phyloP scores from a whole-genome alignment of 2,113 vertebrate genomes.

The Echinops telfairi region DNA sequence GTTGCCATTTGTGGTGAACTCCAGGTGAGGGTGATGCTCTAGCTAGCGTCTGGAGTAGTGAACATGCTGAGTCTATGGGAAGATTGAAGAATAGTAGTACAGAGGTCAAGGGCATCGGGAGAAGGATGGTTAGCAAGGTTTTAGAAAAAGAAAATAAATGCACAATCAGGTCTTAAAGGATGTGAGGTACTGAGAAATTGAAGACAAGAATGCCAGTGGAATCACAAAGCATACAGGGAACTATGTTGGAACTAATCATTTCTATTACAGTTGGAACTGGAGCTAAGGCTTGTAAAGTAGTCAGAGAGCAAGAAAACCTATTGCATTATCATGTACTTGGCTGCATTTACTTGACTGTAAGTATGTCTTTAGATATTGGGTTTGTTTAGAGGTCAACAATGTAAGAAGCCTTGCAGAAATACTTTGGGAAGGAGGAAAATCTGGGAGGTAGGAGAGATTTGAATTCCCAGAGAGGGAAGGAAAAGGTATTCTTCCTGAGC shows the following conservation, averaged over 20 bases:
- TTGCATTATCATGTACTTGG: background rate
- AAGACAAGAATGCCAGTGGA: background rate
- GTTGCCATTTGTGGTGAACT: background rate
- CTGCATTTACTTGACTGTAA: background rate
- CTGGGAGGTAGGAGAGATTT: background rate
- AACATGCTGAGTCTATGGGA: background rate
- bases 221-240: background rate
- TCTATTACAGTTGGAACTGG: background rate
- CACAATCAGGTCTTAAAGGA: background rate
- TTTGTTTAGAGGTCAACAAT: constrained; percentile 35
- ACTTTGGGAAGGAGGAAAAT: background rate
- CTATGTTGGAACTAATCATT: background rate
- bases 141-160: background rate
- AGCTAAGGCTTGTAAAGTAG: background rate
- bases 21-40: background rate
- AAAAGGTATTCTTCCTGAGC: background rate
- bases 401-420: constrained; percentile 17
- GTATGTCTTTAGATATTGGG: background rate
- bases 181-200: background rate
- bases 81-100: background rate
- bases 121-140: background rate
- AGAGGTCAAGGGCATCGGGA: background rate
- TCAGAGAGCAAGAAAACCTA: background rate
- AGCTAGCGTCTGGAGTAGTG: background rate
- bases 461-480: background rate